Evolutionary conservation across 2,888 invertebrate species (phyloP), one percentile per base, ranked within the genome.

Genomic region (Torymus texanus): DNA sequence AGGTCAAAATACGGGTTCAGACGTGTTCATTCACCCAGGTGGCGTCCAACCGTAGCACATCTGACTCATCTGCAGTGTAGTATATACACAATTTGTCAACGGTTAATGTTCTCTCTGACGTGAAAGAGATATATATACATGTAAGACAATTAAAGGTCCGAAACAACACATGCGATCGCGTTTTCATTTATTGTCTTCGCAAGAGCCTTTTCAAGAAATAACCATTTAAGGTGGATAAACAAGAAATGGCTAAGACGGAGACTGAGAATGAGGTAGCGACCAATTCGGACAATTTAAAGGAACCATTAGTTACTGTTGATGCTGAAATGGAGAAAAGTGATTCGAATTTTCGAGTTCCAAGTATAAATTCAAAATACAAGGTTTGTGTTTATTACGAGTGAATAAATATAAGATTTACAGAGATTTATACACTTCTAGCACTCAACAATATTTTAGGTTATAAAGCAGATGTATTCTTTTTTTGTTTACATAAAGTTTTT

Each of bases 231-330:
- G 2, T 29, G 63, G 41, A 41, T 50, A 73, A 56, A 24, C 14
- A 58, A 41, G 56, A 55, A n/a, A 78, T 79, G 79, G 79, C 74
- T 12, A 79, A 74, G 12, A 53, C 68, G 53, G 79, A 74, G 2
- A 59, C 58, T 2, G 74, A 74, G 24, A 67, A 74, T 18, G 56
- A 79, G 10, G 12, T 70, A 21, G 16, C 65, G 11, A 14, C 51
- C 16, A 41, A 65, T 58, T 65, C 68, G 18, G 63, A 16, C 18
- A 65, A 79, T 65, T 14, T 53, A 12, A 74, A 79, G 21, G 74
- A 75, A 14, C 58, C 78, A 2, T n/a, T 58, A 41, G 16, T 61
- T 13, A 18, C 65, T 41, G 4, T 53, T 0, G 56, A 58, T 29
- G 58, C 12, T 53, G 71, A 41, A 18, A 12, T 29, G 24, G 70